phyloP scores from a whole-genome alignment of 2,888 invertebrate species.

The Polia nebulosa region DNA sequence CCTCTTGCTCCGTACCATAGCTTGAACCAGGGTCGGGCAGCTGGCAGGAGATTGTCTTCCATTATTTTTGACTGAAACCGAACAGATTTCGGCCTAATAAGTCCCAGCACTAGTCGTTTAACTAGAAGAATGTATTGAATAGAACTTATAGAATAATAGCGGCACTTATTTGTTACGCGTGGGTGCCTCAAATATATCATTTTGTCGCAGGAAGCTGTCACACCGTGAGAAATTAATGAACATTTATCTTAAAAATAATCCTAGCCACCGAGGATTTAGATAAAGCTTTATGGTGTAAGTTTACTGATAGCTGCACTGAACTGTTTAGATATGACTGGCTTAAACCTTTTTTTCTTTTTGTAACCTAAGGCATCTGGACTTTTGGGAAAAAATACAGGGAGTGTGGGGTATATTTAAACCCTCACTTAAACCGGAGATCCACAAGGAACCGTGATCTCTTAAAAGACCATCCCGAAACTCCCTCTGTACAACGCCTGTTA shows the following conservation, averaged over 20 bases:
- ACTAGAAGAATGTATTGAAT: constrained; percentile 49
- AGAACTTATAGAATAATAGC: constrained; percentile 48
- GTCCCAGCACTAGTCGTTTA: constrained; percentile 37
- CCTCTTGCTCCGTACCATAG: too few species aligned
- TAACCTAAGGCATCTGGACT: too few species aligned
- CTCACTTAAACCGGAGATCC: too few species aligned
- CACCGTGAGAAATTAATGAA: constrained; percentile 33
- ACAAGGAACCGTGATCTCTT: too few species aligned
- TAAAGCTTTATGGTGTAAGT: not conserved
- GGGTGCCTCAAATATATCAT: constrained; percentile 45
- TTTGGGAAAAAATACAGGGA: too few species aligned
- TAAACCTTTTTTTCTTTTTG: too few species aligned
- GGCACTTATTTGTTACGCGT: constrained; percentile 35
- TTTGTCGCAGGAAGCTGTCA: constrained; percentile 46
- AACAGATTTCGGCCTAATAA: constrained; percentile 5
- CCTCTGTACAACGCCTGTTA: too few species aligned
- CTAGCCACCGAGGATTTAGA: not conserved
- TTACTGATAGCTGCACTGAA: not conserved
- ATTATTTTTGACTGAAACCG: too few species aligned
- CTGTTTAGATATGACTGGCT: not conserved
- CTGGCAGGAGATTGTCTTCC: too few species aligned
- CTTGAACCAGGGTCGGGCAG: too few species aligned
- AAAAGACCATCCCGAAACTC: too few species aligned
- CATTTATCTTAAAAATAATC: constrained; percentile 28
- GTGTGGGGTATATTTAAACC: too few species aligned